A percentile compares a stretch with the other conserved stretches of the same genome.
Conservation (phyloP, 2,888 invertebrate genomes). For the Geotrupes spiniger region DNA sequence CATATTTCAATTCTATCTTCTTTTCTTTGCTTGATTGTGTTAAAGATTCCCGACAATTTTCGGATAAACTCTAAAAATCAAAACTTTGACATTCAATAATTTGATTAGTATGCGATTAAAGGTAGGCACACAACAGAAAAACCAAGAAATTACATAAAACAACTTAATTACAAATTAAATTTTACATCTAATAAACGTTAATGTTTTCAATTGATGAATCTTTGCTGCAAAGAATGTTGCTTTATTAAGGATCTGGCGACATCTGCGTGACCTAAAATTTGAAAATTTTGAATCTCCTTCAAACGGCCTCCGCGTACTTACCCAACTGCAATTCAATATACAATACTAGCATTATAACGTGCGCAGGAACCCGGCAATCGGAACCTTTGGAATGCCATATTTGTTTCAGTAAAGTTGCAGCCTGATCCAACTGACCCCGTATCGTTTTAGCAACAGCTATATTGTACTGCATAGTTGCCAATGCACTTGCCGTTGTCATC, state of each 20-base stretch:
- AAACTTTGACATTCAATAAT: no score
- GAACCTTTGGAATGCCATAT: slow-evolving; percentile 56
- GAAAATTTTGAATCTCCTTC: slow-evolving; percentile 7
- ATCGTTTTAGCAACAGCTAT: slow-evolving; percentile 73
- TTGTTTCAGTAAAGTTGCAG: slow-evolving; percentile 47
- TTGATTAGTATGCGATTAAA: no score
- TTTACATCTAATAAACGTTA: no score
- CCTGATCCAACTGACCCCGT: slow-evolving; percentile 70
- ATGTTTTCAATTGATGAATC: no score
- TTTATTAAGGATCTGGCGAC: slow-evolving; percentile 60
- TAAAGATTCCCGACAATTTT: no score
- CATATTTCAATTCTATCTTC: no score
- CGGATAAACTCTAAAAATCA: no score
- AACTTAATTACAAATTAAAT: no score
- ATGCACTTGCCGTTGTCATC: slow-evolving; percentile 61
- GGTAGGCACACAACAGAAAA: no score
- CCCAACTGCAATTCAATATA: slow-evolving; percentile 65
- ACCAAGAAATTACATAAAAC: no score
- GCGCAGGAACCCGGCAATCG: slow-evolving; percentile 56
- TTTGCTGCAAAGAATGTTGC: slow-evolving; percentile 57
- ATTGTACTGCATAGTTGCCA: slow-evolving; percentile 74
- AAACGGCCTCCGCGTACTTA: slow-evolving; percentile 35
- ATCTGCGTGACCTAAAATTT: slow-evolving; percentile 56
- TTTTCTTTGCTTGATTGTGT: no score
- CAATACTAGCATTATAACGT: slow-evolving; percentile 62